phyloP scores from a whole-genome alignment of 2,888 invertebrate genomes.

The Parascotia fuliginaria region DNA sequence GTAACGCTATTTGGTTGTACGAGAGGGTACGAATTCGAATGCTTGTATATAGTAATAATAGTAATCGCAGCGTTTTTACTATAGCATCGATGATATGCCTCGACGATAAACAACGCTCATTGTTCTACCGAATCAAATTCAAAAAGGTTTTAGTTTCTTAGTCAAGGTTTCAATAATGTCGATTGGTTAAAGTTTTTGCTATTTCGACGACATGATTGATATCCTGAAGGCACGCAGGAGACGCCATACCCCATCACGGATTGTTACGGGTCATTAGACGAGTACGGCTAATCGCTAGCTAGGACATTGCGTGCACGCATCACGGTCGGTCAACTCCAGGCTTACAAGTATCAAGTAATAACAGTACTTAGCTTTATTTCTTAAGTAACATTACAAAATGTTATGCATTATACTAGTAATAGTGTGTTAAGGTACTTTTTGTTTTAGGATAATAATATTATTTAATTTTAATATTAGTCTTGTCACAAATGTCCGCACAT shows the following conservation, averaged over 20 bases:
- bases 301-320: constrained; percentile 38
- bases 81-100: neutral
- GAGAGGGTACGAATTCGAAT: too few relatives aligned
- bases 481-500: too few relatives aligned
- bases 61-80: neutral
- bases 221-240: constrained; percentile 52
- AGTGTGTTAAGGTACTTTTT: too few relatives aligned
- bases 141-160: constrained; percentile 15
- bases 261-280: constrained; percentile 54
- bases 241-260: constrained; percentile 36
- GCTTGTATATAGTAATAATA: neutral
- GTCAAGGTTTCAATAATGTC: constrained; percentile 33
- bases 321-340: constrained; percentile 28
- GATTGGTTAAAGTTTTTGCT: constrained; percentile 39
- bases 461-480: too few relatives aligned
- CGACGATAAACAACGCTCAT: neutral
- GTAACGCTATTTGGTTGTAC: neutral
- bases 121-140: constrained; percentile 6
- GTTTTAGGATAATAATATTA: too few relatives aligned
- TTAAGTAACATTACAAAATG: constrained; percentile 12
- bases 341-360: constrained; percentile 18
- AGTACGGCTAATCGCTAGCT: constrained; percentile 37
- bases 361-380: constrained; percentile 17
- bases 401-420: too few relatives aligned
- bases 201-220: constrained; percentile 46